Percentiles rank a stretch among this genome's conserved stretches.
phyloP scores from a whole-genome alignment of 2,113 vertebrate species.

The Muntiacus muntjak region DNA sequence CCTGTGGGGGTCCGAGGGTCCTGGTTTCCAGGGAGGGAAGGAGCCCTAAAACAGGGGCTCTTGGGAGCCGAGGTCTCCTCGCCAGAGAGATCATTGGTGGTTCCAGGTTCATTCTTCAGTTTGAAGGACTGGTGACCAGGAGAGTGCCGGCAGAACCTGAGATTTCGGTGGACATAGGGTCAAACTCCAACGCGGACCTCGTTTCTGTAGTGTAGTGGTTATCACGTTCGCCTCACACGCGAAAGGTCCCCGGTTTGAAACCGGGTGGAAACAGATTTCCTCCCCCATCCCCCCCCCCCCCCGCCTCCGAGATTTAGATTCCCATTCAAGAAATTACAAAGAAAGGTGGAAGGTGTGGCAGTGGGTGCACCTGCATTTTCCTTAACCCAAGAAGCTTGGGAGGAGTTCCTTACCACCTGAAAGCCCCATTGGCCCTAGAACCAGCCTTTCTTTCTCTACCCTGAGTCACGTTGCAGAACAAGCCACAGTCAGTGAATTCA shows the following conservation, averaged over 20 bases:
- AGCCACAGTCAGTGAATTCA: background rate
- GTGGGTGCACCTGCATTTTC: background rate
- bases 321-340: background rate
- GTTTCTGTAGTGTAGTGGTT: background rate
- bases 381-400: background rate
- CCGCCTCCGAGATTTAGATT: background rate
- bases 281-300: no score
- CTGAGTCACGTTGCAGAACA: no score
- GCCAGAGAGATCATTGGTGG: background rate
- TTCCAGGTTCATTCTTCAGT: background rate
- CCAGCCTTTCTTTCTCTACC: background rate
- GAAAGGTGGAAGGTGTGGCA: background rate
- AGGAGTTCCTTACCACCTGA: background rate
- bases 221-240: background rate
- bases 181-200: fast-evolving
- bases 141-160: background rate
- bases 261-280: background rate
- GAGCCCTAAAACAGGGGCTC: background rate
- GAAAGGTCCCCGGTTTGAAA: background rate
- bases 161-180: background rate
- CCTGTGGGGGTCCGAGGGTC: no score
- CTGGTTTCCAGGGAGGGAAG: fast-evolving
- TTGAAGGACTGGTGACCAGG: background rate
- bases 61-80: background rate
- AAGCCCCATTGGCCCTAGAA: background rate